phyloP scores from a whole-genome alignment of 1,140 invertebrate species.

The Mesaphorura yosii region DNA sequence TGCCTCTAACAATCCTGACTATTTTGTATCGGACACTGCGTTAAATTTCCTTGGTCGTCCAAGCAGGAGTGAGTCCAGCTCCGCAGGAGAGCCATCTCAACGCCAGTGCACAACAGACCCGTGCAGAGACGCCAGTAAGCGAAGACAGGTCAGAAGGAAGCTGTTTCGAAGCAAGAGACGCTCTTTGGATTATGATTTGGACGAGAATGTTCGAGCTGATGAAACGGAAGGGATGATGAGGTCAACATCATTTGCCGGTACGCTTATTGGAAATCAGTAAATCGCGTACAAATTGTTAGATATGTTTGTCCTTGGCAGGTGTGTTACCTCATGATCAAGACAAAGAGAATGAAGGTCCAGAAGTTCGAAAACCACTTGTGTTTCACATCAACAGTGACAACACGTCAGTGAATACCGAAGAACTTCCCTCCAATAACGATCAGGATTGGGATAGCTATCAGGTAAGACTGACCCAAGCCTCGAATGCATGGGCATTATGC shows the following conservation, averaged over 20 bases:
- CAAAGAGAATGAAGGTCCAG: background rate
- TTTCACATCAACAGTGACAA: slow-evolving; percentile 14
- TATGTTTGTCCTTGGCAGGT: too few species aligned
- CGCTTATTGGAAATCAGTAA: slow-evolving; percentile 1
- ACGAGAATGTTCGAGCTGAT: background rate
- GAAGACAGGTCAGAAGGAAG: slow-evolving; percentile 10
- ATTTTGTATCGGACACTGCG: slow-evolving; percentile 29
- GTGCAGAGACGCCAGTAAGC: slow-evolving; percentile 18
- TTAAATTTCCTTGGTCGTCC: slow-evolving; percentile 22
- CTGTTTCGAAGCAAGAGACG: slow-evolving; percentile 9
- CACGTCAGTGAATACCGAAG: slow-evolving; percentile 22
- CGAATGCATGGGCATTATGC: too few species aligned
- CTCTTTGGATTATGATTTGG: slow-evolving; percentile 12
- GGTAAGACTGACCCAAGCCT: slow-evolving; percentile 20
- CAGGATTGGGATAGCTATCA: slow-evolving; percentile 32
- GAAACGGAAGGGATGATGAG: slow-evolving; percentile 5
- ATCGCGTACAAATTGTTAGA: slow-evolving; percentile 4
- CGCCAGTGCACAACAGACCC: too few species aligned
- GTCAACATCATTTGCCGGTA: slow-evolving; percentile 24
- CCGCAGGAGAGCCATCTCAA: slow-evolving; percentile 5
- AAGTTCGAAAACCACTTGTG: background rate
- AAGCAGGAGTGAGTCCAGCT: slow-evolving; percentile 19
- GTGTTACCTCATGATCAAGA: too few species aligned
- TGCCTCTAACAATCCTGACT: slow-evolving; percentile 5
- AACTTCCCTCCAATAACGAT: slow-evolving; percentile 15